A percentile compares a stretch with the other conserved stretches of the same genome.
Evolutionary conservation across 2,888 invertebrate species (phyloP).

Genomic region (Corbicula japonica): DNA sequence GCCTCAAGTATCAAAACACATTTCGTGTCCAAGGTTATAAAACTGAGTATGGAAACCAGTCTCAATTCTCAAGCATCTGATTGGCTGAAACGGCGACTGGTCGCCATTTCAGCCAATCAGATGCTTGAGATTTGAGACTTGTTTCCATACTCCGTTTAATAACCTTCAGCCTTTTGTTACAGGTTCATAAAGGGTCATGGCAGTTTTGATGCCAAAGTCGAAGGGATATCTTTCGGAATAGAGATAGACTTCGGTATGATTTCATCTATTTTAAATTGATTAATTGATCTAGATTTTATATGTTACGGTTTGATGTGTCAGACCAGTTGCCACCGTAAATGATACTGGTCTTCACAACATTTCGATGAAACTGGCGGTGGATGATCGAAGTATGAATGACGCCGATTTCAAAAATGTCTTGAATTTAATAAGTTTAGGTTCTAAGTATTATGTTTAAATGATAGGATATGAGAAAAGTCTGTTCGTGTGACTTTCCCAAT

Average conservation of each 20-base stretch:
- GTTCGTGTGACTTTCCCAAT: too few relatives aligned
- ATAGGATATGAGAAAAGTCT: too few relatives aligned
- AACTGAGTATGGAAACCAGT: background rate
- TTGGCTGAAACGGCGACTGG: background rate
- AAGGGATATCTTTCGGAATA: slow-evolving; percentile 56
- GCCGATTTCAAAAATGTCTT: background rate
- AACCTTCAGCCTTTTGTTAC: background rate
- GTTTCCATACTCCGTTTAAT: background rate
- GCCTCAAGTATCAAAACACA: background rate
- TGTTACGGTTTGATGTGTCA: background rate
- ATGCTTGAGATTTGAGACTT: background rate
- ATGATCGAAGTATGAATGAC: background rate
- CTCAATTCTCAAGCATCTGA: background rate
- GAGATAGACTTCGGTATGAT: slow-evolving; percentile 62
- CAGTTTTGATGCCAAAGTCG: slow-evolving; percentile 59
- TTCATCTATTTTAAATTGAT: background rate
- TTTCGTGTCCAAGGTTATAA: background rate
- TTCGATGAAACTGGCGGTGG: background rate
- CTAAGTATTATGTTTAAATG: too few relatives aligned
- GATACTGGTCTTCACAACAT: background rate
- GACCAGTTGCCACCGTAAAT: background rate
- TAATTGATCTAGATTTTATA: background rate
- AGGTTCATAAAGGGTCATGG: slow-evolving; percentile 48
- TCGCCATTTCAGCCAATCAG: background rate
- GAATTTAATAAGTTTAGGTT: too few relatives aligned